phyloP scores from a whole-genome alignment of 2,113 vertebrate species.

The Talpa occidentalis region DNA sequence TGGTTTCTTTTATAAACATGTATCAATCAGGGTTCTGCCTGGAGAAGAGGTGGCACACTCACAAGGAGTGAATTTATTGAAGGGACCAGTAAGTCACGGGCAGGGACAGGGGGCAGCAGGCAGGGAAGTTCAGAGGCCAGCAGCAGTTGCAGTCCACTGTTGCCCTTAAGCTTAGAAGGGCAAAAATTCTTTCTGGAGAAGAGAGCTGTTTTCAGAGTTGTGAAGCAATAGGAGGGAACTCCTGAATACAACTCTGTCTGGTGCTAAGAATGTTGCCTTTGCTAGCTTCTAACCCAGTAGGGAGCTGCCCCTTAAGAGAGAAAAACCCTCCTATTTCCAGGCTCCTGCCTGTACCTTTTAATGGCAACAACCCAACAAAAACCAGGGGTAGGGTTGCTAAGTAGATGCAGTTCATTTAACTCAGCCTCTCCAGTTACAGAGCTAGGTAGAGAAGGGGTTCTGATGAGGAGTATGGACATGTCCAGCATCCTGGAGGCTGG shows the following conservation, averaged over 20 bases:
- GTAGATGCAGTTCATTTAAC: neutral
- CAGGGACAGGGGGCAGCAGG: neutral
- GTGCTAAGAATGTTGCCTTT: neutral
- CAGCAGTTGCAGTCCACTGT: neutral
- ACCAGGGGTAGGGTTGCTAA: neutral
- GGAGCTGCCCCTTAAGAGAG: neutral
- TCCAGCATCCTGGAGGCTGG: neutral
- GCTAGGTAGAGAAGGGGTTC: neutral
- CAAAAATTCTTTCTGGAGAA: neutral
- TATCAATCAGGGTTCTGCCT: neutral
- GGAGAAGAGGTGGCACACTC: neutral
- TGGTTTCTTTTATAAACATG: neutral
- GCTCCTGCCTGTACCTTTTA: neutral
- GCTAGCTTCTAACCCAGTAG: neutral
- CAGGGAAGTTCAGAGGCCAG: neutral
- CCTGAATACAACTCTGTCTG: neutral
- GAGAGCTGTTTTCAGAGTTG: neutral
- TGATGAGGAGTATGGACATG: neutral
- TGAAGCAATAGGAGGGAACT: neutral
- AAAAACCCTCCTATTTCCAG: neutral
- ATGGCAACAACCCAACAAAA: neutral
- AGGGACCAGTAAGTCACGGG: neutral
- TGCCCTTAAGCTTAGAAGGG: neutral
- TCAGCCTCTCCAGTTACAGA: neutral
- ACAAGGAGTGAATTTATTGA: neutral